Percentiles rank a stretch among this genome's conserved stretches.
phyloP scores from a whole-genome alignment of 2,797 vertebrate genomes.

The Simalia tracyae region DNA sequence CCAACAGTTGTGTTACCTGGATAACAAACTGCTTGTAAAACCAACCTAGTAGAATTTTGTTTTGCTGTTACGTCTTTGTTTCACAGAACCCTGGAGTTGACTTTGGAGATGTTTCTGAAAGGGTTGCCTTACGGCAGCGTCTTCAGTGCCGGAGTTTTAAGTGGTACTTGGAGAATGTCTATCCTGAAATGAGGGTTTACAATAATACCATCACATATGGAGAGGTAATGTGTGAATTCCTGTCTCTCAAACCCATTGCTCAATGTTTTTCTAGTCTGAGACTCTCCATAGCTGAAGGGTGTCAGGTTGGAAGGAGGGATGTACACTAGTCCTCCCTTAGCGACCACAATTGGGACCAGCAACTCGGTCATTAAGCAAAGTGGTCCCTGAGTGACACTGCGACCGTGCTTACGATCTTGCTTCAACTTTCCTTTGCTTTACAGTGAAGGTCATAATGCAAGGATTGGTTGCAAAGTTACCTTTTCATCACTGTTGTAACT shows the following conservation, averaged over 20 bases:
- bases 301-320: background rate
- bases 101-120: slow-evolving; percentile 94
- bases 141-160: slow-evolving; percentile 93
- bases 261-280: background rate
- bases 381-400: background rate
- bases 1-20: slow-evolving; percentile 26
- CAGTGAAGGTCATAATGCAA: too few species aligned
- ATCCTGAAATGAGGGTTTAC: slow-evolving; percentile 97
- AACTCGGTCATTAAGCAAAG: background rate
- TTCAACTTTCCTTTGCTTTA: background rate
- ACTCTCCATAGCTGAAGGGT: background rate
- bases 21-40: slow-evolving; percentile 12
- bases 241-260: background rate
- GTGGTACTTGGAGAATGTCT: slow-evolving; percentile 98
- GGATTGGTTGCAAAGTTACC: too few species aligned
- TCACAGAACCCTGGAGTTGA: slow-evolving; percentile 94
- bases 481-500: too few species aligned
- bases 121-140: slow-evolving; percentile 86
- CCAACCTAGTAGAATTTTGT: slow-evolving; percentile 36
- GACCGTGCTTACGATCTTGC: too few species aligned
- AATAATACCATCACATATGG: slow-evolving; percentile 98
- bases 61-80: slow-evolving; percentile 12
- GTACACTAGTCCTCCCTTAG: background rate
- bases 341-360: background rate
- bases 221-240: slow-evolving; percentile 80